Evolutionary conservation across 2,797 vertebrate genomes (phyloP), one percentile per base, ranked within the genome.

Genomic region (Lacerta agilis): DNA sequence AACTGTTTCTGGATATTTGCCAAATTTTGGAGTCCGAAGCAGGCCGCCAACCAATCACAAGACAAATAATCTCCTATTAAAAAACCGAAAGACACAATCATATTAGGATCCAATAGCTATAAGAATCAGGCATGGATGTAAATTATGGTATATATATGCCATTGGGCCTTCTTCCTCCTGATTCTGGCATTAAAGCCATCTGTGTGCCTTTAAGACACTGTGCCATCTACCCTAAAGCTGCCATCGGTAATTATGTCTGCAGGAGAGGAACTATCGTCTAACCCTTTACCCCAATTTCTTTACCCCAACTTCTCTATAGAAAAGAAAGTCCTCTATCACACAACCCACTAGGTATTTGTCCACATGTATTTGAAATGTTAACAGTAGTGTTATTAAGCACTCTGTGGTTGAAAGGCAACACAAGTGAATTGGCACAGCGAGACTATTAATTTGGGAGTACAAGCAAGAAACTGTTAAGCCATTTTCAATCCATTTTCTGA

Each of bases 211-310:
- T 55, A 55, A 55, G 13, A 55, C 49, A 55, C 49, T 15, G 3
- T 3, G 49, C 82, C 55, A 92, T 33, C 41, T 89, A 77, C 83
- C 90, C 77, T 67, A 83, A 83, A 79, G 75, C 45, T 25, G 38
- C 66, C 58, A n/a, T n/a, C 11, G 36, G 17, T 79, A 88, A 88
- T 79, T 73, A 88, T 8, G 20, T 72, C 64, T 72, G 67, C 15
- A 61, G 55, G 58, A 13, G 61, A 79, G 45, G 61, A 86, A 88
- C 13, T 55, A 29, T 17, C 76, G 36, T 15, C 5, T 67, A 55
- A 55, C 1, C 27, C 3, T 76, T n/a, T 55, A 13, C 20, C 49
- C 33, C 25, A 69, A 75, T 3, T 67, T n/a, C 3, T 76, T 23
- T 55, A 13, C 20, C 45, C 33, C 25, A 69, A 64, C 71, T 82